These are phyloP conservation scores for Carcina quercana DNA, from an alignment of 2,888 invertebrate genomes.

Conservation along the genomic window DNA sequence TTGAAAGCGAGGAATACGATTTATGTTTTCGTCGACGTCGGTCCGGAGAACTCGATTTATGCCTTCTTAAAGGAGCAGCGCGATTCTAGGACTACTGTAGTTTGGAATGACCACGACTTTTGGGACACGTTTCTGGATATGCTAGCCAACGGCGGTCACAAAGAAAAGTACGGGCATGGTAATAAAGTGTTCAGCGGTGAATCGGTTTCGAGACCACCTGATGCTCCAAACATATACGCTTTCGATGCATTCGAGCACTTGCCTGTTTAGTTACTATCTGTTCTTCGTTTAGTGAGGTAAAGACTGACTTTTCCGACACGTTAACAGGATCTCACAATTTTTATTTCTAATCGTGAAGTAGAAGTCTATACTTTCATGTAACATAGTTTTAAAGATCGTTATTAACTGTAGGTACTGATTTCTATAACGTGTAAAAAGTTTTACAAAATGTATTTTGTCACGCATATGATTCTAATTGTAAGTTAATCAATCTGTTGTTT, in stretches of 20 bases:
- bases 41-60: conserved; percentile 58
- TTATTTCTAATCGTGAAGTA: conserved; percentile 13
- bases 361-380: conserved; percentile 6
- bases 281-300: conserved; percentile 60
- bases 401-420: neutral
- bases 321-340: conserved; percentile 29
- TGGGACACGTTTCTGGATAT: conserved; percentile 44
- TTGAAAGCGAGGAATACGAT: conserved; percentile 47
- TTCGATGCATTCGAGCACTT: conserved; percentile 41
- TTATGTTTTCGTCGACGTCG: conserved; percentile 54
- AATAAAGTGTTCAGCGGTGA: conserved; percentile 16
- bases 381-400: conserved; percentile 3
- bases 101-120: conserved; percentile 56
- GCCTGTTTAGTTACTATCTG: conserved; percentile 51
- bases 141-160: conserved; percentile 23
- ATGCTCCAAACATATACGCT: conserved; percentile 33
- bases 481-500: no score
- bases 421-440: conserved; percentile 3
- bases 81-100: conserved; percentile 39
- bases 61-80: conserved; percentile 59
- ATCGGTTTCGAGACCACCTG: conserved; percentile 34
- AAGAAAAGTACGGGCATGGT: conserved; percentile 12
- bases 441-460: conserved; percentile 9
- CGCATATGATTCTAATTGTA: no score
- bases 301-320: conserved; percentile 63